phyloP scores from a whole-genome alignment of 2,888 invertebrate genomes.

The Drosophila stalkeri region DNA sequence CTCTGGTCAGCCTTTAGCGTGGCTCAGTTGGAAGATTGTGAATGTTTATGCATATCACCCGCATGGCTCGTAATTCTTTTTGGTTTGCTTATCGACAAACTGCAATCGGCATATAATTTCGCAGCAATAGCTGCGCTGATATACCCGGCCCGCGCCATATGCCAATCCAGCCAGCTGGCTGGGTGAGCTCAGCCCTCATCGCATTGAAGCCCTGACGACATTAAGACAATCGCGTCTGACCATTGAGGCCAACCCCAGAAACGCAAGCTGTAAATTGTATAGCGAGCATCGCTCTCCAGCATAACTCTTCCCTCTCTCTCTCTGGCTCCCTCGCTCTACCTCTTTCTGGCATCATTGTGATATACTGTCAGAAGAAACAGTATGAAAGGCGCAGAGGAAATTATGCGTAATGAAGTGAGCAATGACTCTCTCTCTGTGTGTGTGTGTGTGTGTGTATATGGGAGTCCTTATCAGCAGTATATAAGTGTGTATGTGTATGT shows the following conservation, averaged over 20 bases:
- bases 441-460: conserved; percentile 16
- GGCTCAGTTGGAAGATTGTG: neutral
- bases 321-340: neutral
- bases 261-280: neutral
- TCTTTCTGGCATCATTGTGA: conserved; percentile 52
- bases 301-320: neutral
- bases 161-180: conserved; percentile 6
- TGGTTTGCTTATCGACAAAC: conserved; percentile 70
- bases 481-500: conserved; percentile 1
- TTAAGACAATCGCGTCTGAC: conserved; percentile 54
- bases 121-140: conserved; percentile 17
- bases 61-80: conserved; percentile 75
- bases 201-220: conserved; percentile 52
- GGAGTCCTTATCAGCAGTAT: conserved; percentile 37
- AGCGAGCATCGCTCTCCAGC: neutral
- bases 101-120: conserved; percentile 79
- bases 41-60: conserved; percentile 54
- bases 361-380: conserved; percentile 42
- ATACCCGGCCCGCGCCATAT: conserved; percentile 10
- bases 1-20: conserved; percentile 9
- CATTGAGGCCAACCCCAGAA: conserved; percentile 29
- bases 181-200: neutral
- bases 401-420: conserved; percentile 80
- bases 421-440: conserved; percentile 39
- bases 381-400: conserved; percentile 66